phyloP scores from a whole-genome alignment of 1,140 invertebrate species.

The Drosophila kohkoa region DNA sequence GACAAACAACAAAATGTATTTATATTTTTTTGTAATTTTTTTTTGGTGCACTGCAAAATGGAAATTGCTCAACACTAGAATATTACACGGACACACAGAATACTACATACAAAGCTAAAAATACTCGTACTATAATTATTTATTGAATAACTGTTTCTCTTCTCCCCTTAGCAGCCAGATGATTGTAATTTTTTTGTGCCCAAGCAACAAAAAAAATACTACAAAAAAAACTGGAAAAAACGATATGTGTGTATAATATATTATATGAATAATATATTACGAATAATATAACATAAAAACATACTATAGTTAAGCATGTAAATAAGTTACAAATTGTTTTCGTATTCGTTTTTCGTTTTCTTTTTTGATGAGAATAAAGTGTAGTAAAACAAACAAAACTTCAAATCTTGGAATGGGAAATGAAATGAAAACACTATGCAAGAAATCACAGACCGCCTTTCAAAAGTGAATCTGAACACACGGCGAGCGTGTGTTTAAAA shows the following conservation, averaged over 20 bases:
- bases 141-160: constrained; percentile 33
- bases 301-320: constrained; percentile 60
- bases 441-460: constrained; percentile 33
- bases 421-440: constrained; percentile 33
- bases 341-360: constrained; percentile 4
- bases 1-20: neutral
- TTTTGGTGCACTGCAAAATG: constrained; percentile 20
- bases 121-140: constrained; percentile 32
- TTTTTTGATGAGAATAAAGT: constrained; percentile 67
- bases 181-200: constrained; percentile 31
- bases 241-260: constrained; percentile 3
- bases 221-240: neutral
- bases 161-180: constrained; percentile 34
- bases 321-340: constrained; percentile 71
- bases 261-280: constrained; percentile 32
- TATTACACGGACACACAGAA: constrained; percentile 1
- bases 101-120: constrained; percentile 12
- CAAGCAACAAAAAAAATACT: constrained; percentile 34
- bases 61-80: constrained; percentile 30
- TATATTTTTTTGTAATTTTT: neutral
- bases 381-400: constrained; percentile 46
- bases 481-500: constrained; percentile 21
- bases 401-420: neutral
- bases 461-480: constrained; percentile 13
- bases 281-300: constrained; percentile 40